Evolutionary conservation across 2,113 vertebrate genomes (phyloP).

Genomic region (Sinocyclocheilus grahami): DNA sequence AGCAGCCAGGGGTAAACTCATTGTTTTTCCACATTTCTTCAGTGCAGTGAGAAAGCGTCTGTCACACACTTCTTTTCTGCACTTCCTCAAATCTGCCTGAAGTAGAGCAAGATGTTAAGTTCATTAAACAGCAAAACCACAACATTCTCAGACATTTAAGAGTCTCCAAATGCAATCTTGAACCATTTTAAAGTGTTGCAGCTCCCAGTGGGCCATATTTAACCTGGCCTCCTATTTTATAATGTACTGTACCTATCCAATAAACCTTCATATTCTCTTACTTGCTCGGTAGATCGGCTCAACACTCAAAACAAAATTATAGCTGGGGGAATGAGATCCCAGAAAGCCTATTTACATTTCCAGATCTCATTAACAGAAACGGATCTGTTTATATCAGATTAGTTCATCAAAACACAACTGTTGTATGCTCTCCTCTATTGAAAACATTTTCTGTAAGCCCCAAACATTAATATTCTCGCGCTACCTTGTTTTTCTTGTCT

Average conservation of each 20-base stretch:
- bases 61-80: constrained; percentile 50
- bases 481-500: constrained; percentile 1
- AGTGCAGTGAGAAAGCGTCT: constrained; percentile 50
- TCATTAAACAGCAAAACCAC: constrained; percentile 64
- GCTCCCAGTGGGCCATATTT: constrained; percentile 57
- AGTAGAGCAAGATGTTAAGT: constrained; percentile 61
- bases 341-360: constrained; percentile 7
- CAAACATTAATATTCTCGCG: not conserved
- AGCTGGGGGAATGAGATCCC: not conserved
- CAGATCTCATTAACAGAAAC: constrained; percentile 15
- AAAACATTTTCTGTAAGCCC: not conserved
- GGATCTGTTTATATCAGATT: not conserved
- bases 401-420: constrained; percentile 19
- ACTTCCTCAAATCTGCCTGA: constrained; percentile 55
- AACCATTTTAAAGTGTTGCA: constrained; percentile 60
- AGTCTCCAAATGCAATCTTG: constrained; percentile 62
- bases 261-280: constrained; percentile 56
- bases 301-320: constrained; percentile 13
- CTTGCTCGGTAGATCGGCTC: constrained; percentile 22
- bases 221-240: constrained; percentile 53
- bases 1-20: constrained; percentile 27
- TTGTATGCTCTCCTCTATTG: not conserved
- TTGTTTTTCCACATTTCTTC: constrained; percentile 54
- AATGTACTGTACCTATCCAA: constrained; percentile 52
- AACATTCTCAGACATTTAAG: constrained; percentile 67